These are phyloP conservation scores for Nowickia ferox DNA, from an alignment of 2,888 invertebrate species.

Conservation along the genomic window DNA sequence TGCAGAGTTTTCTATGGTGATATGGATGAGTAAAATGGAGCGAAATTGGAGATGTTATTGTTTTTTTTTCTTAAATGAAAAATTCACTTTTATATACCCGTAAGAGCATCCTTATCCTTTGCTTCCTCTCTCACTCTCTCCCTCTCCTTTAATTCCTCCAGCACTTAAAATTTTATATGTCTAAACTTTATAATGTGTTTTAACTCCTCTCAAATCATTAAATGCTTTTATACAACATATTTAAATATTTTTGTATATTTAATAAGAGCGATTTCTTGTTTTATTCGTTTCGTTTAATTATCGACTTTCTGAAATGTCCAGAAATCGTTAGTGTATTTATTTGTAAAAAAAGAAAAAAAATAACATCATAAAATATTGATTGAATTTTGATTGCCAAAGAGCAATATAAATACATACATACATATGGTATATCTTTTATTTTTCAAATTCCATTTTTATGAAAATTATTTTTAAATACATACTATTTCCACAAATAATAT, in stretches of 20 bases:
- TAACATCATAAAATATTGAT: conserved; percentile 1
- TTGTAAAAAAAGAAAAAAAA: conserved; percentile 2
- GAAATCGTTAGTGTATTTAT: conserved; percentile 11
- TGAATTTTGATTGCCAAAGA: conserved; percentile 32
- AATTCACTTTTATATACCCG: conserved; percentile 39
- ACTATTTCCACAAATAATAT: conserved; percentile 29
- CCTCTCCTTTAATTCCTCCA: conserved; percentile 9
- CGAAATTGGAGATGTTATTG: conserved; percentile 56
- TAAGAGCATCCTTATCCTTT: conserved; percentile 19
- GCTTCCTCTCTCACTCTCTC: neutral
- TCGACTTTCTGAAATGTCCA: conserved; percentile 1
- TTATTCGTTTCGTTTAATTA: conserved; percentile 21
- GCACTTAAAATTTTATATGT: conserved; percentile 16
- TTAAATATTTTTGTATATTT: conserved; percentile 27
- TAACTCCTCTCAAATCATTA: neutral
- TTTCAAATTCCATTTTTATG: conserved; percentile 20
- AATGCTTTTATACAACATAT: neutral
- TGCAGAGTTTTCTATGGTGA: conserved; percentile 79
- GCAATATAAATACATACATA: conserved; percentile 13
- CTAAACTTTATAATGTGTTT: conserved; percentile 6
- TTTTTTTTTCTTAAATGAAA: conserved; percentile 38
- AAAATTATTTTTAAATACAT: conserved; percentile 9
- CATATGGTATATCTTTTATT: conserved; percentile 3
- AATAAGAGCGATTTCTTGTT: conserved; percentile 27
- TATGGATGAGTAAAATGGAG: conserved; percentile 73